These are phyloP conservation scores for Drosophila buzzatii DNA, from an alignment of 2,888 invertebrate genomes.

Conservation along the genomic window DNA sequence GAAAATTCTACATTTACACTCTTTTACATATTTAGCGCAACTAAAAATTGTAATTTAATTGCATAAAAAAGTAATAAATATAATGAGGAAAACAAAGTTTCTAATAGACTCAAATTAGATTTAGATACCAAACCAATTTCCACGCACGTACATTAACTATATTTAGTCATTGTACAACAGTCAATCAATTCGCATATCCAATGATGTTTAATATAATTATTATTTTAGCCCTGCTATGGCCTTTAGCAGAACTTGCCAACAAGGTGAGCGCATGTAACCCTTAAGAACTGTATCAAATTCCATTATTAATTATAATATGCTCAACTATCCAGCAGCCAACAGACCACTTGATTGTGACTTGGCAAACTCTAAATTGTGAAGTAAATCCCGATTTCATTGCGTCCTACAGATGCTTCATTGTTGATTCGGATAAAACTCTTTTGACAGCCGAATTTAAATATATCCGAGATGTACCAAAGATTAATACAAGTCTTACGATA, in stretches of 20 bases:
- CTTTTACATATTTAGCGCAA: background rate
- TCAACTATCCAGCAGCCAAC: constrained; percentile 1
- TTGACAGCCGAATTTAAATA: constrained; percentile 29
- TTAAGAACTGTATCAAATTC: background rate
- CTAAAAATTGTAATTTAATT: background rate
- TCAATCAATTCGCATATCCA: background rate
- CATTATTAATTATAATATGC: background rate
- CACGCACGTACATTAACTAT: background rate
- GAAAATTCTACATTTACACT: background rate
- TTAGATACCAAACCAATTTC: background rate
- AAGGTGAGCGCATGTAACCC: background rate
- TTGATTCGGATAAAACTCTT: constrained; percentile 19
- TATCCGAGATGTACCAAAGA: constrained; percentile 12
- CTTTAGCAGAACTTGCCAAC: background rate
- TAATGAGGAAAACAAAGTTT: background rate
- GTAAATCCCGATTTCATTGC: constrained; percentile 23
- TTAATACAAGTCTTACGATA: constrained; percentile 26
- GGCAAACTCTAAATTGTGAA: constrained; percentile 43
- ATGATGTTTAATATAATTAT: constrained; percentile 7
- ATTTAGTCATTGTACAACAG: constrained; percentile 5
- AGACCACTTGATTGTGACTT: constrained; percentile 30
- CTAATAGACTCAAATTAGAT: background rate
- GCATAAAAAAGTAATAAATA: background rate
- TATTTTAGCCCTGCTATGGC: background rate
- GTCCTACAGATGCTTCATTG: constrained; percentile 33